Evolutionary conservation across 1,140 invertebrate genomes (phyloP), one percentile per base, ranked within the genome.

Genomic region (Drosophila parvula): DNA sequence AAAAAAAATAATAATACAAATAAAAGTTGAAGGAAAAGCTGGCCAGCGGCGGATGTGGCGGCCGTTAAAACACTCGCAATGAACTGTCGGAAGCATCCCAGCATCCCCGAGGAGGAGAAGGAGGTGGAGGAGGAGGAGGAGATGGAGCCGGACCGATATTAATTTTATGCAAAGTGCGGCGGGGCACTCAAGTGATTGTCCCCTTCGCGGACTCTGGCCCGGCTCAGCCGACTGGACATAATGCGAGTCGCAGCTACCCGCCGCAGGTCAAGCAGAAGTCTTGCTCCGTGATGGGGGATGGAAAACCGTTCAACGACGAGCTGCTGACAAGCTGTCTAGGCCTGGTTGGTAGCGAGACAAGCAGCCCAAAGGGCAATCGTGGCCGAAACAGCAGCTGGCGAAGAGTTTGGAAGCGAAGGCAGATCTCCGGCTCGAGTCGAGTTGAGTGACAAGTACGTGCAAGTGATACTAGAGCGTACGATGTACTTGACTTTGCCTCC

Each of bases 401-500:
- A 2, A 32, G 45, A n/a, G 28, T 0, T 5, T 18, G 30, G 10
- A 34, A 34, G 8, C 11, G 11, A 27, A 16, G 36, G 18, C n/a
- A 9, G 40, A 3, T 38, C 36, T 22, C 48, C 2, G 32, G 28
- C 48, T 50, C 45, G 27, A n/a, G 18, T 45, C 18, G 14, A n/a
- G 5, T 80, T 58, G 70, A 68, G 81, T 86, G 82, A 80, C 83
- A 80, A 89, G 79, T 82, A 89, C 88, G 81, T 90, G 89, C 84
- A 91, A 89, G 88, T 89, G 89, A 90, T 90, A 90, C 89, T 90
- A 81, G 51, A 91, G 74, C 74, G 81, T 81, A 89, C 81, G 79
- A 78, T 82, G 81, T 85, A 85, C 89, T 91, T 91, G 81, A 90
- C 81, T 90, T 78, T 71, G 78, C 71, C 63, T 5, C 22, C 9